phyloP scores from a whole-genome alignment of 2,113 vertebrate species.

The Hypomesus transpacificus region DNA sequence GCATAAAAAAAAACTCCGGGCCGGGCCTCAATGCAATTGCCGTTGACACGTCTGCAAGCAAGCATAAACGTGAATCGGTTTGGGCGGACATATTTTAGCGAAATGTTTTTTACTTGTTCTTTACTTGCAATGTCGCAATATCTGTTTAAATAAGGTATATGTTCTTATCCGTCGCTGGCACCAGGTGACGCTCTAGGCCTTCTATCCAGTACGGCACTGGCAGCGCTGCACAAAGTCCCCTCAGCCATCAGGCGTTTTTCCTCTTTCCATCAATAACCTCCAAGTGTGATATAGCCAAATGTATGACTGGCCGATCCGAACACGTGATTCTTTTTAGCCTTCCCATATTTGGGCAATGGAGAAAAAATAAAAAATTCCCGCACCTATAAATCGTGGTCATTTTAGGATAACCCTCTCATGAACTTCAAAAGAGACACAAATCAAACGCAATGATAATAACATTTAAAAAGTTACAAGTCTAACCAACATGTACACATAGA shows the following conservation, averaged over 20 bases:
- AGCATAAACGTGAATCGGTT: too few species aligned
- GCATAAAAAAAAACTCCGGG: too few species aligned
- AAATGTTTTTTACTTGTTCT: slow-evolving; percentile 3
- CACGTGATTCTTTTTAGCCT: slow-evolving; percentile 82
- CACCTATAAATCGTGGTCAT: slow-evolving; percentile 83
- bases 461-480: slow-evolving; percentile 50
- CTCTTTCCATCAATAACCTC: slow-evolving; percentile 79
- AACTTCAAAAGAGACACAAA: slow-evolving; percentile 83
- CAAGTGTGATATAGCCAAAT: slow-evolving; percentile 79
- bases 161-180: slow-evolving; percentile 52
- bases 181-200: slow-evolving; percentile 80
- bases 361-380: slow-evolving; percentile 66
- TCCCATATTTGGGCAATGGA: slow-evolving; percentile 84
- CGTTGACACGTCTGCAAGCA: background rate
- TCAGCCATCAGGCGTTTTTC: slow-evolving; percentile 76
- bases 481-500: background rate
- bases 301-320: slow-evolving; percentile 78
- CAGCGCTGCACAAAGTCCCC: slow-evolving; percentile 36
- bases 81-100: too few species aligned
- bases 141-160: background rate
- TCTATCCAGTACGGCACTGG: slow-evolving; percentile 62
- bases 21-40: background rate
- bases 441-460: slow-evolving; percentile 74
- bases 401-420: slow-evolving; percentile 78
- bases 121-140: slow-evolving; percentile 6